A percentile compares a stretch with the other conserved stretches of the same genome.
phyloP scores from a whole-genome alignment of 2,797 vertebrate genomes.

The Gobionotothen gibberifrons region DNA sequence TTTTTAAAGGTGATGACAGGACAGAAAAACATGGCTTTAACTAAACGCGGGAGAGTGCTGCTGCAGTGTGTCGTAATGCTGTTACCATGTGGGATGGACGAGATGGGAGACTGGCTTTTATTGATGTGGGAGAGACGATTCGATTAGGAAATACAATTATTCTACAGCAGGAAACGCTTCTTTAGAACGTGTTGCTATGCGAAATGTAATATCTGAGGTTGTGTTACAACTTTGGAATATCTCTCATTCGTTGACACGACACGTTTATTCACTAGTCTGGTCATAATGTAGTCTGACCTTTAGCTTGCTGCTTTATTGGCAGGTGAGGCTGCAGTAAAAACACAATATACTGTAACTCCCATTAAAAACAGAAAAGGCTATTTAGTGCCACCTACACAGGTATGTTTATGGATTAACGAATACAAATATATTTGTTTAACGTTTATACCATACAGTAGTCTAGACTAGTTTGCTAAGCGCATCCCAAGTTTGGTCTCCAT shows the following conservation, averaged over 20 bases:
- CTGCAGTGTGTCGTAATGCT: slow-evolving; percentile 57
- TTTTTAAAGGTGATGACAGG: neutral
- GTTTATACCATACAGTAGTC: no score
- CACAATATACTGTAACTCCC: neutral
- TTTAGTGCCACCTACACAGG: neutral
- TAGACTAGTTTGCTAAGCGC: neutral
- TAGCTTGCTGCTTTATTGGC: neutral
- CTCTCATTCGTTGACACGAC: neutral
- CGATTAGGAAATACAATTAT: slow-evolving; percentile 37
- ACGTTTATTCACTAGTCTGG: slow-evolving; percentile 7
- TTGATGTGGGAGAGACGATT: slow-evolving; percentile 47
- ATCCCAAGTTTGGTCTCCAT: no score
- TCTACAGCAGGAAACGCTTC: neutral
- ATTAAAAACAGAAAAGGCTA: neutral
- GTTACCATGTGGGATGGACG: slow-evolving; percentile 56
- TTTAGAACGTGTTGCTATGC: neutral
- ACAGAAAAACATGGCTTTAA: neutral
- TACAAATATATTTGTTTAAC: no score
- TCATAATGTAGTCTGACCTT: neutral
- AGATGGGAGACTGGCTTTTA: slow-evolving; percentile 30
- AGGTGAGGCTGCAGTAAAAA: neutral
- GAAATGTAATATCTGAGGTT: neutral
- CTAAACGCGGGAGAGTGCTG: neutral
- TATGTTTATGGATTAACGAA: neutral
- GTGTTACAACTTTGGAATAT: neutral